Evolutionary conservation across 1,140 invertebrate genomes (phyloP).

Genomic region (Neotoxoptera formosana): DNA sequence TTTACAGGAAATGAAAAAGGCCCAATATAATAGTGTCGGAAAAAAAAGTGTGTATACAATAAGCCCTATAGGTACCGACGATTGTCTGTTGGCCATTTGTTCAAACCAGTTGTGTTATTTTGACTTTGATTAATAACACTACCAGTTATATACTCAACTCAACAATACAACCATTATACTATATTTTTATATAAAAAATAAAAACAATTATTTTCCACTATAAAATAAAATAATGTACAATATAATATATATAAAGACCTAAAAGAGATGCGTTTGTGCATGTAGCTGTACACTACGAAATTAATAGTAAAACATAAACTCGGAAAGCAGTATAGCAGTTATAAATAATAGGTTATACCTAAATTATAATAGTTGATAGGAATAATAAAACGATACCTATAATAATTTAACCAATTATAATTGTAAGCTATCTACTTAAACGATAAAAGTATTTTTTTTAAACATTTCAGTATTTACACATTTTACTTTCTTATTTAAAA

Average conservation of each 20-base stretch:
- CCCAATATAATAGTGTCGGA: neutral
- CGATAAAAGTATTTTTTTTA: neutral
- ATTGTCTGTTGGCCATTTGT: conserved; percentile 41
- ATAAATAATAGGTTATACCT: neutral
- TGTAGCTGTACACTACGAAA: neutral
- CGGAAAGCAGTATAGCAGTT: neutral
- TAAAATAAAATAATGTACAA: conserved; percentile 1
- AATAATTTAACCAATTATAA: neutral
- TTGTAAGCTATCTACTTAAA: neutral
- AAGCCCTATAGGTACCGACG: conserved; percentile 10
- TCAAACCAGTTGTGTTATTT: conserved; percentile 50
- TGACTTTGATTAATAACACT: conserved; percentile 52
- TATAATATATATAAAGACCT: neutral
- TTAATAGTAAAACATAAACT: conserved; percentile 32
- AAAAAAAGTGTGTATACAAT: neutral
- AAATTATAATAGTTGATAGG: neutral
- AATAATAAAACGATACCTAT: neutral
- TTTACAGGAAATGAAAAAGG: conserved; percentile 47
- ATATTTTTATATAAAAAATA: conserved; percentile 32
- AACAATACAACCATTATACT: conserved; percentile 18
- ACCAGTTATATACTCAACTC: conserved; percentile 24
- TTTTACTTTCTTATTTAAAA: neutral
- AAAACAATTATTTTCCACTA: conserved; percentile 30
- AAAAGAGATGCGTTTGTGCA: neutral
- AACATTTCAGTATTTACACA: neutral